These are phyloP conservation scores for Spilosoma lubricipeda DNA, from an alignment of 2,888 invertebrate species.

Conservation along the genomic window DNA sequence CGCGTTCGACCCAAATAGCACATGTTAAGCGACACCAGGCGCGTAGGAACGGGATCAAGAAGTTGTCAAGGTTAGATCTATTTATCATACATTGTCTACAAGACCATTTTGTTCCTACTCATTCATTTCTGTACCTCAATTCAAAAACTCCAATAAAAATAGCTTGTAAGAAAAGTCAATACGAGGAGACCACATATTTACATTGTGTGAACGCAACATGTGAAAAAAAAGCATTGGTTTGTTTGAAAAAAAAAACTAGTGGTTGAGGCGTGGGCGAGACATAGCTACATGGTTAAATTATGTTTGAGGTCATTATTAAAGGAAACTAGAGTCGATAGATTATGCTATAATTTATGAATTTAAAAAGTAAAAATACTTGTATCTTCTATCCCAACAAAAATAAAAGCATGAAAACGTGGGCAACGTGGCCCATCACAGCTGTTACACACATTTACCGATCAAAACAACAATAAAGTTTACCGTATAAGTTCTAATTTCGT, in stretches of 20 bases:
- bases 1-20: conserved; percentile 75
- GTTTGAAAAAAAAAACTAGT: conserved; percentile 67
- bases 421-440: conserved; percentile 64
- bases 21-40: conserved; percentile 66
- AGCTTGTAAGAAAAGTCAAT: conserved; percentile 45
- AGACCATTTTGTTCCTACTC: conserved; percentile 51
- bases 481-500: conserved; percentile 78
- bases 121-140: conserved; percentile 50
- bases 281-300: conserved; percentile 75
- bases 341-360: conserved; percentile 63
- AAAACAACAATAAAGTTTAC: conserved; percentile 75
- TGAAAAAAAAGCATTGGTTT: conserved; percentile 65
- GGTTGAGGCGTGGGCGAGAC: conserved; percentile 75
- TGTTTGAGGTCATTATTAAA: conserved; percentile 81
- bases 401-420: conserved; percentile 60
- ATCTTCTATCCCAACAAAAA: conserved; percentile 53
- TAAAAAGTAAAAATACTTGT: conserved; percentile 31
- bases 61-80: conserved; percentile 83
- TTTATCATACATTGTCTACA: conserved; percentile 78
- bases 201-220: conserved; percentile 55
- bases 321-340: conserved; percentile 56
- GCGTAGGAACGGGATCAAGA: conserved; percentile 82
- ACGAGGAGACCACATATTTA: conserved; percentile 55
- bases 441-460: conserved; percentile 73
- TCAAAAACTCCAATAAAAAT: conserved; percentile 42